These are phyloP conservation scores for Nebria brevicollis DNA, from an alignment of 2,888 invertebrate genomes.

Conservation along the genomic window DNA sequence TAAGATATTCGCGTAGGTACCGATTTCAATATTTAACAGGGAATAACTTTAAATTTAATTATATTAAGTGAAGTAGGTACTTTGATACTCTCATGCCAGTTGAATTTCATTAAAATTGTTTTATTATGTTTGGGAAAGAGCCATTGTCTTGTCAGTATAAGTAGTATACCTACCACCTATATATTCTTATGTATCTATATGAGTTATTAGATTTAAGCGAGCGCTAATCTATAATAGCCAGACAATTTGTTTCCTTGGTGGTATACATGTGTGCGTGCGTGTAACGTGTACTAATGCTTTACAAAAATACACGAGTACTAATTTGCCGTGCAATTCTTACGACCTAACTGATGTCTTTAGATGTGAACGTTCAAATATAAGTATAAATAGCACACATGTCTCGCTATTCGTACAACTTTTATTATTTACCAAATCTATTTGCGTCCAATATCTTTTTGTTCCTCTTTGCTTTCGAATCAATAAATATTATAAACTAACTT, in stretches of 20 bases:
- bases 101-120: no score
- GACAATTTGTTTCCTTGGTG: background rate
- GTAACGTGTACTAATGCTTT: background rate
- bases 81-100: no score
- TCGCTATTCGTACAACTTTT: background rate
- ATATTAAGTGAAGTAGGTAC: no score
- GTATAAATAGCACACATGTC: background rate
- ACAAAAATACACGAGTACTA: conserved; percentile 31
- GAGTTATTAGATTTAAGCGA: background rate
- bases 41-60: no score
- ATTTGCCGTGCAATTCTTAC: conserved; percentile 38
- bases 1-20: no score
- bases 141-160: no score
- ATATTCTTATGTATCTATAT: no score
- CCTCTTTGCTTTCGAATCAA: background rate
- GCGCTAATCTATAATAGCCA: background rate
- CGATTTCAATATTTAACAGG: no score
- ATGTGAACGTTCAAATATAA: conserved; percentile 6
- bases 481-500: no score
- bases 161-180: no score
- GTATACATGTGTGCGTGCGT: background rate
- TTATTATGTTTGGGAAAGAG: no score
- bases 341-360: conserved; percentile 32
- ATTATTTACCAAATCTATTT: background rate
- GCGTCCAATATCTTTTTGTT: background rate